phyloP scores from a whole-genome alignment of 2,888 invertebrate species.

The Sacculina carcini region DNA sequence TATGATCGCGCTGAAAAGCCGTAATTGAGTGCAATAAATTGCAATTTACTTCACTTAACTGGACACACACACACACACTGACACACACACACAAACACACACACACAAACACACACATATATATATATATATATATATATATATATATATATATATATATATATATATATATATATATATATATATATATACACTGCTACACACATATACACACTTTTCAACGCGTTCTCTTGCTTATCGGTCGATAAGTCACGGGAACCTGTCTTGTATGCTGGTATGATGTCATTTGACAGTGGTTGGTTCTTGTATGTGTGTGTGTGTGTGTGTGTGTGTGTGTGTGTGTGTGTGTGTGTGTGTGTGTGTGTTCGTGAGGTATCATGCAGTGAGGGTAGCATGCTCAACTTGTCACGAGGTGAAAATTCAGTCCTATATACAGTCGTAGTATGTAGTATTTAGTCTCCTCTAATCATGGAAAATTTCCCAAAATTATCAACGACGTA shows the following conservation, averaged over 20 bases:
- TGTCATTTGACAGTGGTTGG: background rate
- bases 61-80: background rate
- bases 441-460: too few species aligned
- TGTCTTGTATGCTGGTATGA: background rate
- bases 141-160: slow-evolving; percentile 5
- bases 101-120: background rate
- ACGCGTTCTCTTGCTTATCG: too few species aligned
- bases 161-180: slow-evolving; percentile 7
- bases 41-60: too few species aligned
- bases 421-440: too few species aligned
- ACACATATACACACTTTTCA: background rate
- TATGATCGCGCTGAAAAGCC: too few species aligned
- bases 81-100: background rate
- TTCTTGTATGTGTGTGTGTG: background rate
- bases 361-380: background rate
- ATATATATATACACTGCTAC: background rate
- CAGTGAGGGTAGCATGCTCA: too few species aligned
- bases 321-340: background rate
- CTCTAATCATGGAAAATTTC: too few species aligned
- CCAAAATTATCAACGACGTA: too few species aligned
- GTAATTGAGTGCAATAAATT: too few species aligned
- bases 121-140: background rate
- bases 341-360: background rate
- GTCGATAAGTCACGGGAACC: too few species aligned
- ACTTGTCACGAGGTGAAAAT: too few species aligned